Evolutionary conservation across 2,113 vertebrate species (phyloP).

Genomic region (Lucifuga dentata): DNA sequence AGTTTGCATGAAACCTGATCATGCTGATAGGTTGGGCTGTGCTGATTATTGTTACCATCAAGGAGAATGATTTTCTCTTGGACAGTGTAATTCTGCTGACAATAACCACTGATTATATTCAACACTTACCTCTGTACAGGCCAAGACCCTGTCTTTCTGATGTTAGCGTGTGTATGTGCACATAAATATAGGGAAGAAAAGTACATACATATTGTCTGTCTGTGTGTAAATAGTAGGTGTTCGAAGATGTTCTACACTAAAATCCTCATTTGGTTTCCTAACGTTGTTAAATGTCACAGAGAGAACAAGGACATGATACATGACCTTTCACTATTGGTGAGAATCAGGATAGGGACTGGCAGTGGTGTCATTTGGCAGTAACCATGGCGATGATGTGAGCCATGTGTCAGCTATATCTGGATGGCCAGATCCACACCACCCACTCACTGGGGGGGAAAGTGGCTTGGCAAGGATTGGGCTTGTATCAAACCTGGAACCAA

Average conservation of each 20-base stretch:
- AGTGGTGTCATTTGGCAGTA: conserved; percentile 59
- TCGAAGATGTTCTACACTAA: no score
- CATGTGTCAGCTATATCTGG: conserved; percentile 45
- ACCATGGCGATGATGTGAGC: conserved; percentile 43
- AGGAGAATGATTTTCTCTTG: conserved; percentile 29
- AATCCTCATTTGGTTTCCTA: conserved; percentile 4
- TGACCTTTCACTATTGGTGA: conserved; percentile 57
- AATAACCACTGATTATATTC: conserved; percentile 56
- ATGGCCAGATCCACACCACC: conserved; percentile 47
- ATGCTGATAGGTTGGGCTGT: conserved; percentile 41
- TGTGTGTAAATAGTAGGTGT: not conserved
- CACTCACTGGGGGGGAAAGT: conserved; percentile 46
- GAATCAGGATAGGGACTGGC: conserved; percentile 11
- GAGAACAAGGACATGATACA: conserved; percentile 53
- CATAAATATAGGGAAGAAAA: conserved; percentile 1
- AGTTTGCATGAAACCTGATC: conserved; percentile 41
- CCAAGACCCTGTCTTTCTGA: conserved; percentile 5
- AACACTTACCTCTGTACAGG: conserved; percentile 23
- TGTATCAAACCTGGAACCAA: conserved; percentile 33
- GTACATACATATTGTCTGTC: not conserved
- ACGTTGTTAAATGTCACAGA: conserved; percentile 54
- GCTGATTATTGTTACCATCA: conserved; percentile 56
- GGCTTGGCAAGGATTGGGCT: conserved; percentile 32
- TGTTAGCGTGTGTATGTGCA: conserved; percentile 19
- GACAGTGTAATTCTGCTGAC: conserved; percentile 34